Percentiles rank a stretch among this genome's conserved stretches.
Conservation (phyloP, 1,140 invertebrate genomes). For the Mamestra configurata region DNA sequence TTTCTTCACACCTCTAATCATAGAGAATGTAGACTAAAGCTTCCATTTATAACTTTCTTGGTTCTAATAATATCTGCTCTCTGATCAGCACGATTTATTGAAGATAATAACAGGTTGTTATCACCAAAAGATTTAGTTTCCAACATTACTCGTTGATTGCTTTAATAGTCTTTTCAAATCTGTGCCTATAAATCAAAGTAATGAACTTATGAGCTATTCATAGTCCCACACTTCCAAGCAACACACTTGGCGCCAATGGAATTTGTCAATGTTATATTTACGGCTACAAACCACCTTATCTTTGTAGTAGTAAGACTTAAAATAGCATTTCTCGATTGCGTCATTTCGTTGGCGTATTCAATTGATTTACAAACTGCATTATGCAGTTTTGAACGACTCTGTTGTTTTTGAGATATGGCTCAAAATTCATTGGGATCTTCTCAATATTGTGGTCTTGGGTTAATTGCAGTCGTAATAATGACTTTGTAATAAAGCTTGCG, state of each 20-base stretch:
- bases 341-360: background rate
- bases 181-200: conserved; percentile 49
- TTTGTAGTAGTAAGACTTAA: conserved; percentile 18
- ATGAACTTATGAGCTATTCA: conserved; percentile 47
- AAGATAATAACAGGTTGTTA: conserved; percentile 39
- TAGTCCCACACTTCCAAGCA: conserved; percentile 27
- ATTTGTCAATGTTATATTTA: background rate
- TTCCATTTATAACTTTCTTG: background rate
- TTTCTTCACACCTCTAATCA: conserved; percentile 1
- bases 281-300: conserved; percentile 14
- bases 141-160: conserved; percentile 35
- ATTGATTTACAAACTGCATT: conserved; percentile 36
- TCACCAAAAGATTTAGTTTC: conserved; percentile 43
- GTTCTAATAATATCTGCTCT: conserved; percentile 5
- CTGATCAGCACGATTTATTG: conserved; percentile 25
- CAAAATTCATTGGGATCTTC: conserved; percentile 41
- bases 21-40: background rate
- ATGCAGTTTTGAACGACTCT: conserved; percentile 19
- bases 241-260: conserved; percentile 37
- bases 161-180: conserved; percentile 50
- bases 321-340: background rate
- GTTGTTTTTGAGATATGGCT: conserved; percentile 22
- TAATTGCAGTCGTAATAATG: conserved; percentile 63
- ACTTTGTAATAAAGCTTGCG: conserved; percentile 66
- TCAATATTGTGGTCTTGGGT: conserved; percentile 44